Evolutionary conservation across 2,113 vertebrate genomes (phyloP).

Genomic region (Romanogobio albipinnatus): DNA sequence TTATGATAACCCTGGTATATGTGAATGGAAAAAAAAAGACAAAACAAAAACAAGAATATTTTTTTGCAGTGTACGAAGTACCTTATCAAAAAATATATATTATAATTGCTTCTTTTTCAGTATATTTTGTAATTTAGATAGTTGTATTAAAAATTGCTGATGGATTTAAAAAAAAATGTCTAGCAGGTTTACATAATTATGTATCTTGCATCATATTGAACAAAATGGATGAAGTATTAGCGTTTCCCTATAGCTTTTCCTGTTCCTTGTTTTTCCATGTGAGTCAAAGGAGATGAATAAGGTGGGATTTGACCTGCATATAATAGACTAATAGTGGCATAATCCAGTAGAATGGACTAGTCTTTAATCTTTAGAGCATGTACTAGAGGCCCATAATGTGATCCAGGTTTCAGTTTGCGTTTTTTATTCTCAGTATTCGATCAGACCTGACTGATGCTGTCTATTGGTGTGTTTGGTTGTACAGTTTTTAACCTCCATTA

Average conservation of each 20-base stretch:
- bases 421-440: slow-evolving; percentile 48
- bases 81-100: slow-evolving; percentile 74
- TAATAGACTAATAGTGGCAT: slow-evolving; percentile 67
- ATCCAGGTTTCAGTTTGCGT: slow-evolving; percentile 47
- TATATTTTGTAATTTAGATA: slow-evolving; percentile 78
- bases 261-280: slow-evolving; percentile 62
- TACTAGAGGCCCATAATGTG: slow-evolving; percentile 53
- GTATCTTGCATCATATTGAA: slow-evolving; percentile 73
- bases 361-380: slow-evolving; percentile 58
- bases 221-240: slow-evolving; percentile 81
- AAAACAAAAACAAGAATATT: slow-evolving; percentile 74
- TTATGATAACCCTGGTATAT: slow-evolving; percentile 82
- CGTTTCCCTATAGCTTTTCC: slow-evolving; percentile 69
- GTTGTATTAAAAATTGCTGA: slow-evolving; percentile 74
- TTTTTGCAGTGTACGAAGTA: slow-evolving; percentile 84
- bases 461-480: slow-evolving; percentile 31
- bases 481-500: slow-evolving; percentile 17
- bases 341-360: slow-evolving; percentile 63
- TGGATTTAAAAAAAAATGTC: slow-evolving; percentile 64
- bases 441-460: slow-evolving; percentile 34
- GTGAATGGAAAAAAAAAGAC: slow-evolving; percentile 75
- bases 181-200: slow-evolving; percentile 79
- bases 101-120: slow-evolving; percentile 79
- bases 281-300: slow-evolving; percentile 63
- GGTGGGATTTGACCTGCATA: slow-evolving; percentile 26